Conservation (phyloP, 2,888 invertebrate species). For the Ornithoptera priamus region DNA sequence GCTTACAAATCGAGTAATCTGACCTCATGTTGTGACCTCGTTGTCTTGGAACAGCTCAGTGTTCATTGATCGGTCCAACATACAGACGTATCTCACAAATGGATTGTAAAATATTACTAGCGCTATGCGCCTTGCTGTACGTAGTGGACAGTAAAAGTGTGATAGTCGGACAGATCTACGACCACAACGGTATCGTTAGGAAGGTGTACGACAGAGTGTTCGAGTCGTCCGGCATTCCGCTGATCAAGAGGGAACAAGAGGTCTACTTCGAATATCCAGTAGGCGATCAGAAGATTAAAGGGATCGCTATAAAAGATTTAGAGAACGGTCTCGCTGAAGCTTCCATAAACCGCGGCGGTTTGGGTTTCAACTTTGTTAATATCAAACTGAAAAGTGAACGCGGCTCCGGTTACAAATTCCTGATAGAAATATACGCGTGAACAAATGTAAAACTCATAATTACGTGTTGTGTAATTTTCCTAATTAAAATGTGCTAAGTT, state of each 20-base stretch:
- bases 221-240: conserved; percentile 47
- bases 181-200: conserved; percentile 49
- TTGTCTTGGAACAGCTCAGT: conserved; percentile 23
- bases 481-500: background rate
- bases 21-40: conserved; percentile 36
- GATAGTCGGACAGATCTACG: conserved; percentile 58
- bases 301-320: conserved; percentile 66
- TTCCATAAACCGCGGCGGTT: conserved; percentile 63
- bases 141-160: conserved; percentile 51
- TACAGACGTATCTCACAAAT: conserved; percentile 35
- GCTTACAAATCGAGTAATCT: conserved; percentile 33
- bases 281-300: conserved; percentile 63
- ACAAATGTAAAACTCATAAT: background rate
- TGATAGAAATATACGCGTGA: conserved; percentile 68
- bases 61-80: conserved; percentile 10
- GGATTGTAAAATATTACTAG: conserved; percentile 43
- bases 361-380: conserved; percentile 61
- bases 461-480: background rate
- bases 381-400: conserved; percentile 70
- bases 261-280: conserved; percentile 53
- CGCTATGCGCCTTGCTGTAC: conserved; percentile 39
- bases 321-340: conserved; percentile 64
- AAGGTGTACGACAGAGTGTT: conserved; percentile 54
- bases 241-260: conserved; percentile 57
- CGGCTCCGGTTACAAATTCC: conserved; percentile 60